Evolutionary conservation across 2,113 vertebrate species (phyloP).

Genomic region (Hyla sarda): DNA sequence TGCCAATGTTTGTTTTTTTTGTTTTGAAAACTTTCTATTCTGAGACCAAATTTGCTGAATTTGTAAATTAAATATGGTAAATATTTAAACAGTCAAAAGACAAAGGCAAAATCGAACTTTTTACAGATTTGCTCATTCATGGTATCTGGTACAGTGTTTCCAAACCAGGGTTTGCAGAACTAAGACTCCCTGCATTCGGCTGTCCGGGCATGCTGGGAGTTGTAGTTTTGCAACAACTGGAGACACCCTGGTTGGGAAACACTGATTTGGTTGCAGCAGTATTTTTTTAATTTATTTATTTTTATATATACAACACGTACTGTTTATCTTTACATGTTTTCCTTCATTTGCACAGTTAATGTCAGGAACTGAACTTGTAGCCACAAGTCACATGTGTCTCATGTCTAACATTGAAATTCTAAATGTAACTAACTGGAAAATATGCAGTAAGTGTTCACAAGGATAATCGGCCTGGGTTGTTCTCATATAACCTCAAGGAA

Average conservation of each 20-base stretch:
- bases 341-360: not conserved
- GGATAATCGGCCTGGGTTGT: not conserved
- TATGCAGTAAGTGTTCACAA: not conserved
- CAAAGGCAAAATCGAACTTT: not conserved
- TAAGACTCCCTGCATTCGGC: too few relatives aligned
- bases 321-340: not conserved
- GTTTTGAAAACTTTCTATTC: too few relatives aligned
- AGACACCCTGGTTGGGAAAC: too few relatives aligned
- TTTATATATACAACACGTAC: not conserved
- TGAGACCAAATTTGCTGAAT: not conserved
- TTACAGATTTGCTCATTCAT: not conserved
- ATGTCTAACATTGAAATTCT: not conserved
- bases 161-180: too few relatives aligned
- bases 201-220: too few relatives aligned
- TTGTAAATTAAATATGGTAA: too few relatives aligned
- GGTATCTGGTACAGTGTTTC: not conserved
- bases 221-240: too few relatives aligned
- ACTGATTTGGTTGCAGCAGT: too few relatives aligned
- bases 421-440: not conserved
- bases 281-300: too few relatives aligned
- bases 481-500: not conserved
- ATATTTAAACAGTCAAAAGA: too few relatives aligned
- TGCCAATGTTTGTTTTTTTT: too few relatives aligned
- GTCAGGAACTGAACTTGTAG: not conserved
- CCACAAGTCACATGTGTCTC: constrained; percentile 51